Conservation (phyloP, 2,797 vertebrate genomes). For the Lepus townsendii region DNA sequence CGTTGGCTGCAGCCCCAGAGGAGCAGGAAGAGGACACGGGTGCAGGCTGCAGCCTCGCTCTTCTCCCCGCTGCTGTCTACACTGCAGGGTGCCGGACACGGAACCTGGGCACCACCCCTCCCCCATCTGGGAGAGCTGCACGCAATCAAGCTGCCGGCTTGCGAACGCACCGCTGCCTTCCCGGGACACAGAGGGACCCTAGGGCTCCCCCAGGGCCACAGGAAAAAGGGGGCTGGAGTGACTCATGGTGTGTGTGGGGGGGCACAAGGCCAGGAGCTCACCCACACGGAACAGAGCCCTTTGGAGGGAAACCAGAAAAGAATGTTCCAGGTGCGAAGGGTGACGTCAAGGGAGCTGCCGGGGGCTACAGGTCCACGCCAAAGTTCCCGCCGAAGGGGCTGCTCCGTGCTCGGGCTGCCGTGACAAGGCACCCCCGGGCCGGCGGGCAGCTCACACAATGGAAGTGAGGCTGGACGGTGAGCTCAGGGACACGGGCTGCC, state of each 20-base stretch:
- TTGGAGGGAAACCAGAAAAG: background rate
- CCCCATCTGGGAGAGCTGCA: rapidly evolving
- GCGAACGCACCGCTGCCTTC: background rate
- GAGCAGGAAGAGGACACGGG: too few species aligned
- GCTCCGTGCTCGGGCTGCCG: background rate
- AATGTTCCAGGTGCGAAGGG: background rate
- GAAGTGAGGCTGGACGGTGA: too few species aligned
- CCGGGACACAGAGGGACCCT: background rate
- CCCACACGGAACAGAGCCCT: background rate
- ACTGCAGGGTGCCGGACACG: background rate
- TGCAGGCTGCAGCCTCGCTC: too few species aligned
- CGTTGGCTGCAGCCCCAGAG: background rate
- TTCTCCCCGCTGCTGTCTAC: background rate
- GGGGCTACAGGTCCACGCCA: background rate
- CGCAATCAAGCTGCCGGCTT: background rate
- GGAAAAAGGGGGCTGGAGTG: too few species aligned
- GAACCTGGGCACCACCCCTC: too few species aligned
- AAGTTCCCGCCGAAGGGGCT: background rate
- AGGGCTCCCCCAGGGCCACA: background rate
- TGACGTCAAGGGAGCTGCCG: background rate
- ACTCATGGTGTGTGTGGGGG: background rate
- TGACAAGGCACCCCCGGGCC: too few species aligned
- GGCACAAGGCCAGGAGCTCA: too few species aligned
- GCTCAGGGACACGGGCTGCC: too few species aligned
- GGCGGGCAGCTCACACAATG: too few species aligned